These are phyloP conservation scores for Paraplagusia blochii DNA, from an alignment of 2,113 vertebrate species.

Conservation along the genomic window DNA sequence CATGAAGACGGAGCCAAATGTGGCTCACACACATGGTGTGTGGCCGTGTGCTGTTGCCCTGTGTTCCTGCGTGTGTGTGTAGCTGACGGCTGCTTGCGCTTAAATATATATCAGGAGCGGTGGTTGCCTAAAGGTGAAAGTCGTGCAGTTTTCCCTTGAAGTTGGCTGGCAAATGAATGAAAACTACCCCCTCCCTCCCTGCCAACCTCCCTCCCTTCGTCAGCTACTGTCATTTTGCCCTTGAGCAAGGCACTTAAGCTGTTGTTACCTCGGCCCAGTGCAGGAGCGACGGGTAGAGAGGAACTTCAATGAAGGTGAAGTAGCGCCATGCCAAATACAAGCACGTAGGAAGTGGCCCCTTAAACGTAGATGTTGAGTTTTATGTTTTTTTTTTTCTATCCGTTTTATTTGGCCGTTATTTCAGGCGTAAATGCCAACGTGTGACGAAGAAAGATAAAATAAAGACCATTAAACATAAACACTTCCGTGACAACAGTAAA, in stretches of 20 bases:
- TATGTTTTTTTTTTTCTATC: too few species aligned
- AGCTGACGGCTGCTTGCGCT: constrained; percentile 41
- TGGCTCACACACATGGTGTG: constrained; percentile 60
- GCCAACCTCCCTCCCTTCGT: constrained; percentile 22
- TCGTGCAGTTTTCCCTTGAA: constrained; percentile 46
- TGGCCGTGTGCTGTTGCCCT: constrained; percentile 35
- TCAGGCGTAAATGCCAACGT: too few species aligned
- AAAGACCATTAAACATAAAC: too few species aligned
- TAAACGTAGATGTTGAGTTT: too few species aligned
- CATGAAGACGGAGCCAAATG: constrained; percentile 62
- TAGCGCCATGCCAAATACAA: neutral
- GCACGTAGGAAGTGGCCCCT: neutral
- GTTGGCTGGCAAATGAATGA: constrained; percentile 41
- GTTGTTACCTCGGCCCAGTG: constrained; percentile 8
- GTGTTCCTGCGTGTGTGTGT: constrained; percentile 25
- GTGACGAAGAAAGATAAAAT: too few species aligned
- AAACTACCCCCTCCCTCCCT: constrained; percentile 36
- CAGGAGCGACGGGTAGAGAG: neutral
- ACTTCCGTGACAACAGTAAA: neutral
- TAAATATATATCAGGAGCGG: constrained; percentile 62
- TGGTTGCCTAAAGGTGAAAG: constrained; percentile 54
- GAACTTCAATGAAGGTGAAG: neutral
- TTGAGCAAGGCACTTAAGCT: constrained; percentile 54
- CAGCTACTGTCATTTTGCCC: constrained; percentile 36
- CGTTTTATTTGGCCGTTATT: too few species aligned